phyloP scores from a whole-genome alignment of 2,797 vertebrate species.

The Anableps anableps region DNA sequence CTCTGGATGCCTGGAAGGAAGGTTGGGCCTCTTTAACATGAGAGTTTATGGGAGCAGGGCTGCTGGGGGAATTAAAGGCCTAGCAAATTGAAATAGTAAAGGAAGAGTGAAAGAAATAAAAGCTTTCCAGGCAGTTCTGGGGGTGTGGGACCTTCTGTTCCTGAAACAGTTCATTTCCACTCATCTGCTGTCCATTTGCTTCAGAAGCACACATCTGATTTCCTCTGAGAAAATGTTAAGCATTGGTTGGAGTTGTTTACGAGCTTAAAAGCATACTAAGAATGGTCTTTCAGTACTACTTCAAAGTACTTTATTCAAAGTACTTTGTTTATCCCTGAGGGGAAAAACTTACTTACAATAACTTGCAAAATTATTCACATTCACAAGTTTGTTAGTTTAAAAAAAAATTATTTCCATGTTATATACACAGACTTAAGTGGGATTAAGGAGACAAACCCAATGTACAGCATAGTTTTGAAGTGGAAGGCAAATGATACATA shows the following conservation, averaged over 20 bases:
- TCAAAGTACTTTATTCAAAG: too few species aligned
- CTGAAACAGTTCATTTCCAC: constrained; percentile 51
- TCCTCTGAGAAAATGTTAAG: not conserved
- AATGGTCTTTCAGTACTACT: not conserved
- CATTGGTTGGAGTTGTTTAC: not conserved
- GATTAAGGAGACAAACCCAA: not conserved
- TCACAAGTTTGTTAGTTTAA: too few species aligned
- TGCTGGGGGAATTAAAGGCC: not conserved
- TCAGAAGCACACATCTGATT: constrained; percentile 47
- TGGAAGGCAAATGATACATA: not conserved
- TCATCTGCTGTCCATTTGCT: constrained; percentile 34
- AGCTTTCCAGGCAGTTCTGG: constrained; percentile 26
- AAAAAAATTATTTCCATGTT: not conserved
- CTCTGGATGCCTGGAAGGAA: too few species aligned
- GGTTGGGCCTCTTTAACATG: not conserved
- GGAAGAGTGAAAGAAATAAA: constrained; percentile 20
- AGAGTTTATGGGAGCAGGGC: not conserved
- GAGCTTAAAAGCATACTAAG: not conserved
- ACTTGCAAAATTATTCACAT: not conserved
- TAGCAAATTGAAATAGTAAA: not conserved
- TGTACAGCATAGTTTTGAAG: not conserved
- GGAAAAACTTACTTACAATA: too few species aligned
- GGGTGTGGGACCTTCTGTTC: constrained; percentile 66
- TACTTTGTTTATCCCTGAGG: too few species aligned
- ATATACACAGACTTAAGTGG: not conserved